These are phyloP conservation scores for Neopelma chrysocephalum DNA, from an alignment of 2,797 vertebrate species.

Conservation along the genomic window DNA sequence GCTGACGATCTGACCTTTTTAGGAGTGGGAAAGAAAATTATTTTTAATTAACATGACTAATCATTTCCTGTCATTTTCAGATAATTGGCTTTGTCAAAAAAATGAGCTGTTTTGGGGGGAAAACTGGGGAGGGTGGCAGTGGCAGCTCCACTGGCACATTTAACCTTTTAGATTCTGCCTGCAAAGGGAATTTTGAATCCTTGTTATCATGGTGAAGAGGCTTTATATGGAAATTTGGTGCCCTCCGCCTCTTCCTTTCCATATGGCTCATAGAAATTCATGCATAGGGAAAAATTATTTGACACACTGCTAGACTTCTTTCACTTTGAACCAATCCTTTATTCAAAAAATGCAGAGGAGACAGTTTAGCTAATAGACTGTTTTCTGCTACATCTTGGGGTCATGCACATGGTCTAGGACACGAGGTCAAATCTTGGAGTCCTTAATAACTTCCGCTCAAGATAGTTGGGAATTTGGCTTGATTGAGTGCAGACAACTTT, in stretches of 20 bases:
- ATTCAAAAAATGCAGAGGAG: slow-evolving; percentile 2
- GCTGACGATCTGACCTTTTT: slow-evolving; percentile 73
- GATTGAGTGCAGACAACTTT: background rate
- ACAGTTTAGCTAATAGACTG: slow-evolving; percentile 27
- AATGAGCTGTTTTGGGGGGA: background rate
- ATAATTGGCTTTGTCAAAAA: slow-evolving; percentile 66
- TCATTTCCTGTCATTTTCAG: slow-evolving; percentile 70
- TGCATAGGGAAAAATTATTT: background rate
- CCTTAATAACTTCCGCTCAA: background rate
- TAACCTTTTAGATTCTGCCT: background rate
- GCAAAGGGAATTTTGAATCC: background rate
- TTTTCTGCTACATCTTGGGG: slow-evolving; percentile 19
- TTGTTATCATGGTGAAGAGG: background rate
- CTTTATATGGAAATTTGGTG: background rate
- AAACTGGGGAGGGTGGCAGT: background rate
- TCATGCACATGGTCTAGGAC: background rate
- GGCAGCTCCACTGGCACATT: background rate
- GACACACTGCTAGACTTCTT: background rate
- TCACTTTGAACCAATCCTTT: background rate
- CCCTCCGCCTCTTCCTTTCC: background rate
- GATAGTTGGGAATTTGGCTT: background rate
- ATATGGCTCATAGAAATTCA: slow-evolving; percentile 11
- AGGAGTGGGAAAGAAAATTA: slow-evolving; percentile 69
- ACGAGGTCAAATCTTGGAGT: background rate
- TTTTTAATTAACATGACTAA: slow-evolving; percentile 79